Conservation (phyloP, 2,888 invertebrate genomes). For the Scaptomyza parva region DNA sequence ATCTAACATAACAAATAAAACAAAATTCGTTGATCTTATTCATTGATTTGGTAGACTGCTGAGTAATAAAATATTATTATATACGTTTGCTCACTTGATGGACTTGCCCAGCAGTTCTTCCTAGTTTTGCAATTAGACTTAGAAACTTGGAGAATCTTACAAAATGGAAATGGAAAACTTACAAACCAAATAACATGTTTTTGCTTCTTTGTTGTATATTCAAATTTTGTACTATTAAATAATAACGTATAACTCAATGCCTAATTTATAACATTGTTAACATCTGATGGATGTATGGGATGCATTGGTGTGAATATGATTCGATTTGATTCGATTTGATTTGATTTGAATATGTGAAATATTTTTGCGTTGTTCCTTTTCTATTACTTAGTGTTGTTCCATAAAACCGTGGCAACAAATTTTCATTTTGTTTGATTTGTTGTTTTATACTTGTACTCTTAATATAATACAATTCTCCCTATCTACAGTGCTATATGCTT, state of each 20-base stretch:
- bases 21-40: constrained; percentile 66
- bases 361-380: constrained; percentile 56
- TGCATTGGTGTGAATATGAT: background rate
- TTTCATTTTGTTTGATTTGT: constrained; percentile 17
- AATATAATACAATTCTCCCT: constrained; percentile 70
- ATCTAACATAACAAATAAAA: constrained; percentile 20
- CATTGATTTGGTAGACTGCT: constrained; percentile 22
- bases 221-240: constrained; percentile 9
- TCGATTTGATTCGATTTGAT: background rate
- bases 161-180: constrained; percentile 25
- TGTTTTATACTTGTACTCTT: constrained; percentile 46
- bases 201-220: background rate
- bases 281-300: constrained; percentile 3
- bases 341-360: constrained; percentile 10
- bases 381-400: constrained; percentile 67
- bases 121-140: background rate
- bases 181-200: constrained; percentile 57
- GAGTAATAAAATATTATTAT: constrained; percentile 4
- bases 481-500: constrained; percentile 73
- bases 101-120: constrained; percentile 15
- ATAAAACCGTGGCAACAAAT: constrained; percentile 64
- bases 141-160: constrained; percentile 5
- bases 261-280: constrained; percentile 21
- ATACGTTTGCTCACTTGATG: constrained; percentile 5
- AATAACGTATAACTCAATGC: constrained; percentile 32